phyloP scores from a whole-genome alignment of 2,797 vertebrate species.

The Tarsius wallacei region DNA sequence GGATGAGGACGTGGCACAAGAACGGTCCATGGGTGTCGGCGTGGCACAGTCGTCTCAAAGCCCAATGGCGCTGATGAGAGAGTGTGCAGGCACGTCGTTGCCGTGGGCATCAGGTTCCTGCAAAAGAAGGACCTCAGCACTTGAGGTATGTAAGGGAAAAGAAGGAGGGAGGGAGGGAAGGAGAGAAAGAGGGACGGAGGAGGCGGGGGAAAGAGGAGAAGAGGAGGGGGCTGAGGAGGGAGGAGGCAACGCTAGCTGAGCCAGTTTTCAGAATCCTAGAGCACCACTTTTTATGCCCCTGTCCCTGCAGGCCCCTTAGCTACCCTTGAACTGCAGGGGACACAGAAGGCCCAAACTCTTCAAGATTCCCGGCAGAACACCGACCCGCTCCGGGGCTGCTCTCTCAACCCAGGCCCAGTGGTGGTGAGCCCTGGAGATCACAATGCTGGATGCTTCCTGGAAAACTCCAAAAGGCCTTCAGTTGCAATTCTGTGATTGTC shows the following conservation, averaged over 20 bases:
- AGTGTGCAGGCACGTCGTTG: neutral
- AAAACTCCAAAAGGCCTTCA: conserved; percentile 15
- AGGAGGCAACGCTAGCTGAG: neutral
- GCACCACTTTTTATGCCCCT: neutral
- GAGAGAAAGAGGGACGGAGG: neutral
- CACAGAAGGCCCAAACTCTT: neutral
- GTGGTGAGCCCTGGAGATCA: neutral
- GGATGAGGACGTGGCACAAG: no score
- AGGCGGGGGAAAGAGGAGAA: neutral
- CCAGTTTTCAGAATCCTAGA: neutral
- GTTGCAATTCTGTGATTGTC: neutral
- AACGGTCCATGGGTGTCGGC: neutral
- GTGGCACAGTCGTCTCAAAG: neutral
- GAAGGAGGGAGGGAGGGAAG: neutral
- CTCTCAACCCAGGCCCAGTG: neutral
- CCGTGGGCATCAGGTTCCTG: neutral
- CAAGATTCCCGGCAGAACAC: neutral
- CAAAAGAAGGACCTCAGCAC: neutral
- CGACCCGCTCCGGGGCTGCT: neutral
- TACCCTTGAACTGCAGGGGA: neutral
- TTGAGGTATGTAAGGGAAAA: neutral
- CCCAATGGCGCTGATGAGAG: neutral
- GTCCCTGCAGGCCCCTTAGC: neutral
- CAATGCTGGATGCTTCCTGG: neutral
- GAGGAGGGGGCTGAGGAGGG: neutral